Conservation (phyloP, 2,888 invertebrate species). For the Cremastobaeus sp. region DNA sequence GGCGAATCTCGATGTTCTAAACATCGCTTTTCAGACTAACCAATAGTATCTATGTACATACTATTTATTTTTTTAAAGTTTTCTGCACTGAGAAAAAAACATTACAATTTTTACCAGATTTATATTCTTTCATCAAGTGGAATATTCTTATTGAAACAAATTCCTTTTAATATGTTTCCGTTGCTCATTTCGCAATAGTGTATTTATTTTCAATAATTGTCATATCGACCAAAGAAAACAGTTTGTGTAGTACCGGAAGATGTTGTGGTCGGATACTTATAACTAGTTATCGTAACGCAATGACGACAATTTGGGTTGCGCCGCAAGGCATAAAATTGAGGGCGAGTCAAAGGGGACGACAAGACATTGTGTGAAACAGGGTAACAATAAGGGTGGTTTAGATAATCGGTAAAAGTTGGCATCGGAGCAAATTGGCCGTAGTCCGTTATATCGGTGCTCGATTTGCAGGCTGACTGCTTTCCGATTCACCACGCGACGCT, state of each 20-base stretch:
- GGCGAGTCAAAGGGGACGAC: constrained; percentile 45
- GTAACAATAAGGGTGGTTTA: constrained; percentile 64
- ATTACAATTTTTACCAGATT: too few species aligned
- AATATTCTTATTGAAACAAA: not conserved
- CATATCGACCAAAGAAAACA: constrained; percentile 14
- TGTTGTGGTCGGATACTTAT: constrained; percentile 33
- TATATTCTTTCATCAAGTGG: not conserved
- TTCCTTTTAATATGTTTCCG: too few species aligned
- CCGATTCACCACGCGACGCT: constrained; percentile 69
- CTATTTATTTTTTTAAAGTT: too few species aligned
- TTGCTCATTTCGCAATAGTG: too few species aligned
- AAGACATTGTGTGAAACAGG: constrained; percentile 51
- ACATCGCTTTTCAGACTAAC: too few species aligned
- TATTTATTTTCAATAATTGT: not conserved
- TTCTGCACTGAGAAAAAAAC: too few species aligned
- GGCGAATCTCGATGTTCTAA: too few species aligned
- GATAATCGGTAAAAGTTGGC: constrained; percentile 73
- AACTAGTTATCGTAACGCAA: constrained; percentile 51
- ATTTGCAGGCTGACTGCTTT: constrained; percentile 49
- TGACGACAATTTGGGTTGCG: constrained; percentile 58
- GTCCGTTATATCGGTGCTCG: constrained; percentile 62
- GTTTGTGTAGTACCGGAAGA: constrained; percentile 15
- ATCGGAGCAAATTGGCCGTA: constrained; percentile 75
- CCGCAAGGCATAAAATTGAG: constrained; percentile 57
- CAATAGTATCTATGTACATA: too few species aligned